A percentile compares a stretch with the other conserved stretches of the same genome.
These are phyloP conservation scores for Drosophila nikananu DNA, from an alignment of 1,140 invertebrate genomes.

Conservation along the genomic window DNA sequence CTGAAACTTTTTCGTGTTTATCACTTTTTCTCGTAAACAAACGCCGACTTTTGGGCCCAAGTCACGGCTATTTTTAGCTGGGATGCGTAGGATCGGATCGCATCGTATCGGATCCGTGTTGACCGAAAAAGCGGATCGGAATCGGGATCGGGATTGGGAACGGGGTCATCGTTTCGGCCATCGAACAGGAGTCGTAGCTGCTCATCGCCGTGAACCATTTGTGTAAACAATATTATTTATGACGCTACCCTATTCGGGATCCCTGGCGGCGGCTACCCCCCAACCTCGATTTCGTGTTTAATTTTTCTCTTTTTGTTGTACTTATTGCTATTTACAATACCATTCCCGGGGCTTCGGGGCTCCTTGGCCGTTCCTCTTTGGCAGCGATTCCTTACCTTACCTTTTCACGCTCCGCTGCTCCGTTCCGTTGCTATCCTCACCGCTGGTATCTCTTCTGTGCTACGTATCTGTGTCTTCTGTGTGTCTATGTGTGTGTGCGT, in stretches of 20 bases:
- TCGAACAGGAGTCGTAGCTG: slow-evolving; percentile 58
- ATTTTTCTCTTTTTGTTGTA: not conserved
- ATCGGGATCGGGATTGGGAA: not conserved
- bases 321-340: slow-evolving; percentile 57
- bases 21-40: slow-evolving; percentile 75
- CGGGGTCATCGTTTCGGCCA: slow-evolving; percentile 57
- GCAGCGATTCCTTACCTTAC: slow-evolving; percentile 70
- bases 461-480: slow-evolving; percentile 16
- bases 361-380: slow-evolving; percentile 19
- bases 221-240: slow-evolving; percentile 83
- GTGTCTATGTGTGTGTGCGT: slow-evolving; percentile 46
- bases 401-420: slow-evolving; percentile 71
- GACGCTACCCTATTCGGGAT: slow-evolving; percentile 45
- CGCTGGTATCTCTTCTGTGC: slow-evolving; percentile 7
- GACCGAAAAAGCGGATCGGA: slow-evolving; percentile 42
- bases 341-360: slow-evolving; percentile 40
- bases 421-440: slow-evolving; percentile 24
- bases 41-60: slow-evolving; percentile 65
- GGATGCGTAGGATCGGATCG: slow-evolving; percentile 56
- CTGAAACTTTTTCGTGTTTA: slow-evolving; percentile 68
- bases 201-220: slow-evolving; percentile 72
- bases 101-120: slow-evolving; percentile 43
- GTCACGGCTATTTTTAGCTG: slow-evolving; percentile 74
- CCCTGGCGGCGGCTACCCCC: slow-evolving; percentile 15
- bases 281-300: not conserved